A percentile compares a stretch with the other conserved stretches of the same genome.
Conservation (phyloP, 2,888 invertebrate genomes). For the Abrostola tripartita region DNA sequence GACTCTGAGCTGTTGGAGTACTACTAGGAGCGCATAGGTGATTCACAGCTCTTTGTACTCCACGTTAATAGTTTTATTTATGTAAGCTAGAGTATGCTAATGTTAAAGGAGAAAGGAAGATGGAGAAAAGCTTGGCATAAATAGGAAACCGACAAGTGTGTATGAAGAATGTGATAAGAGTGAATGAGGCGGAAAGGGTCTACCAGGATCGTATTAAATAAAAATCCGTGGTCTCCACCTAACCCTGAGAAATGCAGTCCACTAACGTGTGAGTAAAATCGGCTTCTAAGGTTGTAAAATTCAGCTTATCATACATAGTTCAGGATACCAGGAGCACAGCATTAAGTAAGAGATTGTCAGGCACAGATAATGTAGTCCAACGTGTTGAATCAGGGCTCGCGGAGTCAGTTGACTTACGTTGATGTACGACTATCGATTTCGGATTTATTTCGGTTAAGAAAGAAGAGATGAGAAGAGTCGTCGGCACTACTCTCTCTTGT, state of each 20-base stretch:
- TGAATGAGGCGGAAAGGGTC: too few relatives aligned
- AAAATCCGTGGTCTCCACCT: too few relatives aligned
- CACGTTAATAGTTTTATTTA: too few relatives aligned
- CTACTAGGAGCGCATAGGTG: conserved; percentile 17
- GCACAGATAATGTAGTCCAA: not conserved
- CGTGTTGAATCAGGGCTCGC: conserved; percentile 20
- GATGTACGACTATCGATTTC: conserved; percentile 9
- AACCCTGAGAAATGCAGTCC: too few relatives aligned
- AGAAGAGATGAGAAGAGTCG: not conserved
- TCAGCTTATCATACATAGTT: not conserved
- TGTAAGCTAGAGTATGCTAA: too few relatives aligned
- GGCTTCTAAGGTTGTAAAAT: not conserved
- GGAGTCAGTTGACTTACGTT: conserved; percentile 4
- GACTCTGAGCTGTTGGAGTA: conserved; percentile 5
- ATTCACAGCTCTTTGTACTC: not conserved
- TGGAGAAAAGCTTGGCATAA: too few relatives aligned
- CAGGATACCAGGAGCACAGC: not conserved
- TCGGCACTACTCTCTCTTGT: not conserved
- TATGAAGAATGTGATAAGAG: too few relatives aligned
- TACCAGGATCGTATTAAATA: too few relatives aligned
- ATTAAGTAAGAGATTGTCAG: not conserved
- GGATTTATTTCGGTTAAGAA: conserved; percentile 3
- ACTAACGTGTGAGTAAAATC: too few relatives aligned
- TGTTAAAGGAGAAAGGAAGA: too few relatives aligned
- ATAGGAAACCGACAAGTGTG: too few relatives aligned